Percentiles rank a stretch among this genome's conserved stretches.
phyloP scores from a whole-genome alignment of 2,797 vertebrate species.

The Aythya fuligula region DNA sequence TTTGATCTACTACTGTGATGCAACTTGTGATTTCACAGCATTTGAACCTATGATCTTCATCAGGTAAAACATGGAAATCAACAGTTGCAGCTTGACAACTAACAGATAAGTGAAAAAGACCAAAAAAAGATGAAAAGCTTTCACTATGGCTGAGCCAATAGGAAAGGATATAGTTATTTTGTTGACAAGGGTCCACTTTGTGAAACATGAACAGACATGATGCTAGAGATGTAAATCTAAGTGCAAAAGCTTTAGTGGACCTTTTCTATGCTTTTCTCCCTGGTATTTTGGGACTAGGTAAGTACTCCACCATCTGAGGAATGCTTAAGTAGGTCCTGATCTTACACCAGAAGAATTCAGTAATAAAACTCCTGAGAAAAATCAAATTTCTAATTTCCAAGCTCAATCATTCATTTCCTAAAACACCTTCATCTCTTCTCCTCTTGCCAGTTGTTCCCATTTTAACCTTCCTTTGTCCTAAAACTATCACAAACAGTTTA shows the following conservation, averaged over 20 bases:
- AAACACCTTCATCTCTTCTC: conserved; percentile 24
- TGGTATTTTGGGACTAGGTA: neutral
- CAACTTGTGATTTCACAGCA: neutral
- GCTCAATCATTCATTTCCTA: conserved; percentile 23
- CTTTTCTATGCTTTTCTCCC: neutral
- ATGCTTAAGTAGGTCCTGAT: conserved; percentile 2
- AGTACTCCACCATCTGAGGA: conserved; percentile 21
- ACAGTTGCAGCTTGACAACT: neutral
- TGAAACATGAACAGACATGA: neutral
- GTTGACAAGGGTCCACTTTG: neutral
- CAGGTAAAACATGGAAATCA: neutral
- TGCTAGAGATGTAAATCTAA: neutral
- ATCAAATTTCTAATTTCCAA: conserved; percentile 43
- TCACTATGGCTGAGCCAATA: neutral
- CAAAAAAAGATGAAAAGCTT: neutral
- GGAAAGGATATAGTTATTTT: neutral
- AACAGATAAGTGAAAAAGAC: neutral
- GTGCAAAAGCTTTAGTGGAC: neutral
- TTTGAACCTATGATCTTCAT: neutral
- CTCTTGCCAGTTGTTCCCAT: neutral
- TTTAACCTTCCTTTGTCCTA: conserved; percentile 20
- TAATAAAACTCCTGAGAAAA: conserved; percentile 45
- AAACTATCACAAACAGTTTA: neutral
- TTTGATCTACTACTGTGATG: neutral
- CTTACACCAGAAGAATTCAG: conserved; percentile 33